These are phyloP conservation scores for Orycteropus afer DNA, from an alignment of 2,113 vertebrate genomes.

Conservation along the genomic window DNA sequence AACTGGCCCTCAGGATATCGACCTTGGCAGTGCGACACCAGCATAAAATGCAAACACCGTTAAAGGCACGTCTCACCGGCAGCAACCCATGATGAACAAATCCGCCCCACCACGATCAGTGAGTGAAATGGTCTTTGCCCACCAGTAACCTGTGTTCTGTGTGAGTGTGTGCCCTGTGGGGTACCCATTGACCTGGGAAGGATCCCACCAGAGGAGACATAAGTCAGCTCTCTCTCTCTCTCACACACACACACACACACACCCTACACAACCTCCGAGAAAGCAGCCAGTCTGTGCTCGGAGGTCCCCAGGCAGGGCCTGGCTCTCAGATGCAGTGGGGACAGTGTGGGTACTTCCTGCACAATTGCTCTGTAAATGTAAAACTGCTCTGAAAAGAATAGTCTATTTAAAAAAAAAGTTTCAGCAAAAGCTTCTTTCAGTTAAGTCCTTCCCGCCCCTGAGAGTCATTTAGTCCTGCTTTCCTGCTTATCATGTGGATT, in stretches of 20 bases:
- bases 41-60: background rate
- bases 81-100: background rate
- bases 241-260: too few relatives aligned
- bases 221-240: too few relatives aligned
- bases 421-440: background rate
- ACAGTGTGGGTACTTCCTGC: too few relatives aligned
- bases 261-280: too few relatives aligned
- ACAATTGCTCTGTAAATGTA: background rate
- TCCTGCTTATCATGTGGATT: background rate
- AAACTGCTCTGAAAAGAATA: background rate
- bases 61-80: background rate
- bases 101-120: accelerated
- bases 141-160: accelerated
- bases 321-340: too few relatives aligned
- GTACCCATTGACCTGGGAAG: background rate
- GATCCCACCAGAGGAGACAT: background rate
- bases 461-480: background rate
- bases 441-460: background rate
- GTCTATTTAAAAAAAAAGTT: background rate
- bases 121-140: background rate
- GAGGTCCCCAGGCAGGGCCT: background rate
- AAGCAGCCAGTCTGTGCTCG: background rate
- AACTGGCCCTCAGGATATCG: accelerated
- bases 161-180: background rate
- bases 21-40: background rate